Base-by-base conservation (phyloP, 1,140 invertebrate genomes). In the Drosophila teissieri region DNA sequence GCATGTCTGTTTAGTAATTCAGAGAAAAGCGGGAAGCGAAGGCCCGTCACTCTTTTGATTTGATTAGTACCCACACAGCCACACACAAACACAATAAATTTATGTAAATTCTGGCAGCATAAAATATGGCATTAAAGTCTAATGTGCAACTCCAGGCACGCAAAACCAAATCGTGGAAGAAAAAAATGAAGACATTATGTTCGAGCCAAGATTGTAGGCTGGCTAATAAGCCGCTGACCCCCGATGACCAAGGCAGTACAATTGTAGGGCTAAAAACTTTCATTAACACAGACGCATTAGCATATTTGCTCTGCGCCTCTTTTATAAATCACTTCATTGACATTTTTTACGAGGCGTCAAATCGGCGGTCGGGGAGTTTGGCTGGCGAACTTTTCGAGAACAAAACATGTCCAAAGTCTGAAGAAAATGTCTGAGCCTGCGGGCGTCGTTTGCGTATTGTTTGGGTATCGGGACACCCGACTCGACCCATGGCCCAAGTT, bases 51-150 rank as follows among this genome's bases (percentile, higher is more conserved):
- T 77, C 77, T 62, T 83, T 83, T 88, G 83, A 88, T 88, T 88
- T 88, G 83, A 88, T 88, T 88, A 88, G 84, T 52, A 65, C 42
- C 56, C 45, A 4, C 24, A 24, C 24, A 24, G 0, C 4, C 24
- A 46, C 46, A 67, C 44, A 57, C 42, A 65, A 19, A 53, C 44
- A 61, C 44, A 63, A 44, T 51, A 88, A 89, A 89, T 89, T 80
- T 89, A 89, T 89, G 77, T 63, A 84, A 76, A 89, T 89, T 89
- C 73, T 73, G 72, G 61, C 58, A 67, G 84, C 84, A 83, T 88
- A 86, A 86, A 86, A 86, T 89, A 89, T 88, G 83, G 84, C 80
- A 89, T 89, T 89, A 89, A 84, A 84, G 80, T 73, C 80, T 89
- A 89, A 89, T 89, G 84, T 89, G 62, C 85, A 73, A 67, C 77